Conservation (phyloP, 2,113 vertebrate species). For the Rhinolophus sinicus region DNA sequence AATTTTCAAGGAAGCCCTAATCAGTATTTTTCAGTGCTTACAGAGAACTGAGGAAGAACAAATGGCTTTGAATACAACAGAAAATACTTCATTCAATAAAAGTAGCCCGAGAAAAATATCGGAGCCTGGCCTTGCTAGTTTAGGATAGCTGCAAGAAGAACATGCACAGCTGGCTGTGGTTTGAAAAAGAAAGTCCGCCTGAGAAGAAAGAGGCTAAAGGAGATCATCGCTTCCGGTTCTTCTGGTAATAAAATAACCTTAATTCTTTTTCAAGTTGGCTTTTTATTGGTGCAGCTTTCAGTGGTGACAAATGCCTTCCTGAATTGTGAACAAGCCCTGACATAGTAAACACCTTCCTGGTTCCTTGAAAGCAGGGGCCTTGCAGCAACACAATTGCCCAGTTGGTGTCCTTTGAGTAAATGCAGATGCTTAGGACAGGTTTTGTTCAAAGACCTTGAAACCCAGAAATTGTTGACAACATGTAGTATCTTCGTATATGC, state of each 20-base stretch:
- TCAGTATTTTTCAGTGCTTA: not conserved
- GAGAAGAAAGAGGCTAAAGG: not conserved
- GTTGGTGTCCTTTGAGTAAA: not conserved
- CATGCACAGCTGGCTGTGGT: not conserved
- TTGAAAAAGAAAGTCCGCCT: not conserved
- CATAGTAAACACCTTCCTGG: not conserved
- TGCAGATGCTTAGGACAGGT: rapidly evolving
- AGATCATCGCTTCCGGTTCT: not conserved
- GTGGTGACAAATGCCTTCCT: not conserved
- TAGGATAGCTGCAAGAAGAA: not conserved
- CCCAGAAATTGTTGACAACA: not conserved
- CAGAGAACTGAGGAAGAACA: not conserved
- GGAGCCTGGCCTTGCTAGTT: not conserved
- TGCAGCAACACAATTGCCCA: no score
- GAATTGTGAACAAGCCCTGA: not conserved
- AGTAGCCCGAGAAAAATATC: not conserved
- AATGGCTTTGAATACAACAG: not conserved
- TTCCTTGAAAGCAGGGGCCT: not conserved
- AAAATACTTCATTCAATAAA: not conserved
- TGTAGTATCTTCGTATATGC: rapidly evolving
- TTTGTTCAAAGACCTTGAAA: not conserved
- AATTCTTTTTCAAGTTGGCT: not conserved
- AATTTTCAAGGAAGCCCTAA: not conserved
- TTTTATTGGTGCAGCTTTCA: not conserved
- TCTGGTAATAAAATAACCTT: not conserved